These are phyloP conservation scores for Zaprionus ornatus DNA, from an alignment of 1,140 invertebrate genomes.

Conservation along the genomic window DNA sequence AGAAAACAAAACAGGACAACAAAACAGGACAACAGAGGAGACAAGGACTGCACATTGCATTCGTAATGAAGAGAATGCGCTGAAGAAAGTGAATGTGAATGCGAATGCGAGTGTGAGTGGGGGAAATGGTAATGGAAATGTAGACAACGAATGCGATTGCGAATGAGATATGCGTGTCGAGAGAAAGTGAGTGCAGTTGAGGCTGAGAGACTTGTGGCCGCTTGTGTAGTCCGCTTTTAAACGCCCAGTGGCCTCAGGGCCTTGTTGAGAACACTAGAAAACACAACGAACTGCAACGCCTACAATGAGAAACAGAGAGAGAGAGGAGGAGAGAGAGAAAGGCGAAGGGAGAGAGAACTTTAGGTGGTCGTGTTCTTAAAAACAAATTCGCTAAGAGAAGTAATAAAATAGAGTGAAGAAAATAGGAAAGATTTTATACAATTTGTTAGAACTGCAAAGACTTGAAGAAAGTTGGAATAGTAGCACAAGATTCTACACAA, in stretches of 20 bases:
- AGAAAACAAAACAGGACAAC: constrained; percentile 30
- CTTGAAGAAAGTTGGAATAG: no score
- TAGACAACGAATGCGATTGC: constrained; percentile 2
- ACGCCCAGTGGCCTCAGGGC: constrained; percentile 38
- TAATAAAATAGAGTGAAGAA: not conserved
- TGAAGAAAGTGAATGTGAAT: constrained; percentile 1
- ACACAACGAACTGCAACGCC: constrained; percentile 26
- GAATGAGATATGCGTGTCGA: not conserved
- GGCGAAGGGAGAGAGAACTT: not conserved
- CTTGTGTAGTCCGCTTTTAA: constrained; percentile 18
- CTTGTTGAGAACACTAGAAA: constrained; percentile 18
- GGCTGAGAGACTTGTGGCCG: constrained; percentile 12
- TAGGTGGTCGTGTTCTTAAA: constrained; percentile 1
- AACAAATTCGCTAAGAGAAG: not conserved
- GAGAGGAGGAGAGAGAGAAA: not conserved
- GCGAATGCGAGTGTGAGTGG: not conserved
- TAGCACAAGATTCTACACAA: no score
- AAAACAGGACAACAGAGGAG: not conserved
- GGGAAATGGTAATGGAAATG: constrained; percentile 15
- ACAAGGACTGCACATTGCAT: constrained; percentile 34
- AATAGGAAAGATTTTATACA: no score
- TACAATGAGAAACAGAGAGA: not conserved
- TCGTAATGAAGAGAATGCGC: constrained; percentile 62
- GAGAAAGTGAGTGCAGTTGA: not conserved
- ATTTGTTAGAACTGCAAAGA: no score